These are phyloP conservation scores for Nematolebias whitei DNA, from an alignment of 2,113 vertebrate genomes.

Conservation along the genomic window DNA sequence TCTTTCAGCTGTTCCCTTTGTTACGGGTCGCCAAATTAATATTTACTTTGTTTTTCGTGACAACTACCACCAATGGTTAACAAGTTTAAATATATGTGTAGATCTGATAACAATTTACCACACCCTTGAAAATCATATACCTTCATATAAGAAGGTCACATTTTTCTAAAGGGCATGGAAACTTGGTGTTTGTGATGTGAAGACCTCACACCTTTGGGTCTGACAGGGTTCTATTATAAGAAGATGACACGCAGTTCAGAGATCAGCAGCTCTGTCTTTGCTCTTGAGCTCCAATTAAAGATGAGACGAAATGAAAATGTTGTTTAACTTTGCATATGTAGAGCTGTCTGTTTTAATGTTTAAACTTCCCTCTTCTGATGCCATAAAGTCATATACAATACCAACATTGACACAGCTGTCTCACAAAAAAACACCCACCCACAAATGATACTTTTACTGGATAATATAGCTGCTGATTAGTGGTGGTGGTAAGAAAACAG, in stretches of 20 bases:
- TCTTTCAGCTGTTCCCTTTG: no score
- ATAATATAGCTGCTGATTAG: constrained; percentile 32
- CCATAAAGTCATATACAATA: not conserved
- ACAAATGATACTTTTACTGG: not conserved
- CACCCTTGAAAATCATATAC: not conserved
- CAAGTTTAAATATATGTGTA: not conserved
- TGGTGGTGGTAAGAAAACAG: constrained; percentile 30
- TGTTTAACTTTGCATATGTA: constrained; percentile 1
- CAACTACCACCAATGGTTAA: no score
- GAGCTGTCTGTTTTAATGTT: not conserved
- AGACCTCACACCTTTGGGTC: not conserved
- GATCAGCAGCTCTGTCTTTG: constrained; percentile 55
- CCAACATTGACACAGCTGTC: not conserved
- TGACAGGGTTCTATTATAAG: constrained; percentile 50
- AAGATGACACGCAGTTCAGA: constrained; percentile 53
- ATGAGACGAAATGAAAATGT: not conserved
- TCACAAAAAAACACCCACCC: not conserved
- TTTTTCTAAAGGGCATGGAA: no score
- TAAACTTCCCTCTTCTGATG: not conserved
- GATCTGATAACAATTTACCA: not conserved
- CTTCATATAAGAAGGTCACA: not conserved
- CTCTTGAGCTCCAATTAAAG: constrained; percentile 51
- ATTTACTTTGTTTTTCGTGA: no score
- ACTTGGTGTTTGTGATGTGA: not conserved
- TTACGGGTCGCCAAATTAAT: no score